Conservation (phyloP, 2,888 invertebrate genomes). For the Pimpla rufipes region DNA sequence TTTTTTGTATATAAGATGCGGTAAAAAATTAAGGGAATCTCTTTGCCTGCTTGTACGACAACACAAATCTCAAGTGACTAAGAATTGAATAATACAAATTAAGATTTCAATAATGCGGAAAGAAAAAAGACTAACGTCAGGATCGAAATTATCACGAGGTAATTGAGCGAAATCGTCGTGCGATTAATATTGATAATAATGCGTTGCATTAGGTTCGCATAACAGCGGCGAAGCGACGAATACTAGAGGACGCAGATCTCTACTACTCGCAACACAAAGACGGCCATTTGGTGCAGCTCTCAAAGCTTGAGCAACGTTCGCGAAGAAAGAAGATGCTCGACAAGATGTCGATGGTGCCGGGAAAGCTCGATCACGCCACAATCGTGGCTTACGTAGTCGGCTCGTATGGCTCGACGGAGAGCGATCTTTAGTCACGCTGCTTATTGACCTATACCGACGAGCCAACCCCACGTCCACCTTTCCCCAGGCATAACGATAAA, state of each 20-base stretch:
- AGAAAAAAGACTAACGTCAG: not conserved
- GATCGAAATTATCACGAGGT: not conserved
- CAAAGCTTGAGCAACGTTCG: constrained; percentile 89
- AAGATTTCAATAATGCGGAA: constrained; percentile 5
- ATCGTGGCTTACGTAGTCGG: constrained; percentile 93
- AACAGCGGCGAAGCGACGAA: constrained; percentile 93
- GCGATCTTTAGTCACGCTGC: constrained; percentile 61
- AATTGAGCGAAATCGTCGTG: not conserved
- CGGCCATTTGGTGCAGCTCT: constrained; percentile 87
- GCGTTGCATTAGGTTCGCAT: constrained; percentile 85
- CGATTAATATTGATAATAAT: constrained; percentile 8
- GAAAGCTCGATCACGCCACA: constrained; percentile 95
- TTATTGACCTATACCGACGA: constrained; percentile 18
- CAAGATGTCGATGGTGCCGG: constrained; percentile 92
- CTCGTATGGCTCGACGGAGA: constrained; percentile 68
- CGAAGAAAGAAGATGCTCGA: constrained; percentile 90
- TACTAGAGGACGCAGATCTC: constrained; percentile 93
- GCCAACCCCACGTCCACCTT: constrained; percentile 34
- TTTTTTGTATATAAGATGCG: no score
- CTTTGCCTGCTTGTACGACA: constrained; percentile 7
- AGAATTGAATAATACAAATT: not conserved
- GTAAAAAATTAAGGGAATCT: not conserved
- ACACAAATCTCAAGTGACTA: not conserved
- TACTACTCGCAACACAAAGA: constrained; percentile 88
- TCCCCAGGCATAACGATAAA: constrained; percentile 29